Base-by-base conservation (phyloP, 2,888 invertebrate species). In the Troides aeacus region DNA sequence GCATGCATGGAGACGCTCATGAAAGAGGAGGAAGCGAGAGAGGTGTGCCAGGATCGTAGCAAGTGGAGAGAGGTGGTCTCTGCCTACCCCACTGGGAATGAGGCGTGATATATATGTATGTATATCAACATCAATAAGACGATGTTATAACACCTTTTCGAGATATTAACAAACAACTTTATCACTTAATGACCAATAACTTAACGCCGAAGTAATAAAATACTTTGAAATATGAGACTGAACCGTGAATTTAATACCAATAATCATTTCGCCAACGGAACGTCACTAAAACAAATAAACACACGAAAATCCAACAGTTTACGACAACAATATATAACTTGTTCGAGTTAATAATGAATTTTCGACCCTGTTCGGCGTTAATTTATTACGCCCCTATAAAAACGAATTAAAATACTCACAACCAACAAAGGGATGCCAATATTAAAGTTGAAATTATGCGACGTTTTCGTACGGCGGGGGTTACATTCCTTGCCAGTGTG, bases 301-400 rank as follows among this genome's bases (percentile, higher is more conserved):
- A 66, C 24, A 12, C 23, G 50, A 30, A 69, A 69, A 64, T 60
- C 56, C 30, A 68, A 68, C 17, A 61, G 46, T 39, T 56, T 4
- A 57, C 21, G 61, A 62, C 66, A 62, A 58, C 66, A 62, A 65
- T 62, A 46, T n/a, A 62, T 50, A 64, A 66, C 30, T 36, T 36
- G 7, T 65, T 60, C 17, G 58, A 56, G 66, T 70, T 53, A 56
- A 66, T 66, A 66, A 63, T 66, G 66, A 66, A 66, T 66, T 36
- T 62, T 62, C 18, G 70, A 70, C 70, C 70, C 66, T 66, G 63
- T 70, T 70, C 53, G 56, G 24, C 66, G 53, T 70, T 64, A 70
- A 70, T 70, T 70, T 70, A 70, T 63, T 62, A n/a, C 24, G 62
- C 62, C 24, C 46, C 53, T 68, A 21, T 18, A 36, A 66, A 67